Evolutionary conservation across 2,888 invertebrate genomes (phyloP), one percentile per base, ranked within the genome.

Genomic region (Ceraclea dissimilis): DNA sequence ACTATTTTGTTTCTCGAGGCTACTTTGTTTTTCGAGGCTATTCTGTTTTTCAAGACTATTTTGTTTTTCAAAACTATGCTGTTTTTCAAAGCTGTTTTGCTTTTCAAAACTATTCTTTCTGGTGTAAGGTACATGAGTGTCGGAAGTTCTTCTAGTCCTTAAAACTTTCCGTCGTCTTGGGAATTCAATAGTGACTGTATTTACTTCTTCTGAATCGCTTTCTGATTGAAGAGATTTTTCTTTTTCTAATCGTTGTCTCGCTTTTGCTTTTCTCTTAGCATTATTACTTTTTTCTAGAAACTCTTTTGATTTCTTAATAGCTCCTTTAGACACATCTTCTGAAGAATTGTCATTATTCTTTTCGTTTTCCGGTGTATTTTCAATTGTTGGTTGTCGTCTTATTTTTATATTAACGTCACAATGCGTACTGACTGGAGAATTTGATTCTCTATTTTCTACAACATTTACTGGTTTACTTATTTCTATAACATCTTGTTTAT

Each of bases 161-260:
- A 58, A n/a, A 1, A 52, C 39, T 51, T 78, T 78, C 48, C 74
- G 67, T 65, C 78, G 67, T 57, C 75, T 70, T 0, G 78, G 78
- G 64, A 78, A 76, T 59, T 78, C 78, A 1, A 78, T 76, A 11
- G 78, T 78, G 1, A 78, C 74, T 1, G 76, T 78, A 63, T 76
- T 76, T 0, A 76, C 71, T 47, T 77, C 77, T 13, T 66, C 73
- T 0, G 76, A 72, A 60, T 78, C 78, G 62, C 71, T 77, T 58
- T 77, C 77, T 21, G 78, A 76, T 26, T 77, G 78, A 54, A 77
- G 76, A 0, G 78, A 78, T 54, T 75, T 76, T 63, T 78, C 75
- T 52, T 76, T 69, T 65, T 78, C 78, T 58, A 78, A 64, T 52
- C 78, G 68, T 1, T 76, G 76, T 64, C 77, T 71, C 1, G 74